Base-by-base conservation (phyloP, 2,888 invertebrate genomes). In the Lysandra coridon region DNA sequence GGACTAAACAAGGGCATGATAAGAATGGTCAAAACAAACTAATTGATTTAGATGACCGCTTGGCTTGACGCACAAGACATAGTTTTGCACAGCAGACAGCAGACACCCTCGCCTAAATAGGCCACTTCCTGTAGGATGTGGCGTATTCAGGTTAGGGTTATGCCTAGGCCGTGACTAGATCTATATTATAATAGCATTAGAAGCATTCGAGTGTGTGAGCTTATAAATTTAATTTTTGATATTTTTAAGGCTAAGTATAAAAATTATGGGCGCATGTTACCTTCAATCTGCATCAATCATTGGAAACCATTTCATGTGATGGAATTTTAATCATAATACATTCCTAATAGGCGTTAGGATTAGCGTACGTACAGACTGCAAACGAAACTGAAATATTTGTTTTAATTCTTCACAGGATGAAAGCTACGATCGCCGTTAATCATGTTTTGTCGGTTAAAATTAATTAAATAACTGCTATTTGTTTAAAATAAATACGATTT, bases 61-160 rank as follows among this genome's bases (percentile, higher is more conserved):
- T 57, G 57, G 57, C 57, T 17, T 69, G 37, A 37, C 69, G 69
- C 33, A 69, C 69, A 37, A 69, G 33, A 69, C 69, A 69, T 33
- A 69, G 14, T 69, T 69, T 5, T 69, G 69, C 69, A 69, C 14
- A 33, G 33, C 33, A 69, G 69, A 64, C 64, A 30, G 64, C 3
- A 69, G 69, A 69, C 69, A 69, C 69, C 69, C 69, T 69, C 69
- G 10, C 5, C 33, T 69, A 69, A 69, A 69, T 69, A 69, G 69
- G 69, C 33, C 37, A 69, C 69, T 69, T 69, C 69, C 69, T 69
- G 14, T 69, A 69, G 69, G 69, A 69, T 69, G 69, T 37, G 37
- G 69, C 69, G 69, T 69, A 69, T 69, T 69, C 37, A 37, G 69
- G 69, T 69, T 69, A 69, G 69, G 69, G 69, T 69, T 69, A 69